phyloP scores from a whole-genome alignment of 2,797 vertebrate genomes.

The Rhinophrynus dorsalis region DNA sequence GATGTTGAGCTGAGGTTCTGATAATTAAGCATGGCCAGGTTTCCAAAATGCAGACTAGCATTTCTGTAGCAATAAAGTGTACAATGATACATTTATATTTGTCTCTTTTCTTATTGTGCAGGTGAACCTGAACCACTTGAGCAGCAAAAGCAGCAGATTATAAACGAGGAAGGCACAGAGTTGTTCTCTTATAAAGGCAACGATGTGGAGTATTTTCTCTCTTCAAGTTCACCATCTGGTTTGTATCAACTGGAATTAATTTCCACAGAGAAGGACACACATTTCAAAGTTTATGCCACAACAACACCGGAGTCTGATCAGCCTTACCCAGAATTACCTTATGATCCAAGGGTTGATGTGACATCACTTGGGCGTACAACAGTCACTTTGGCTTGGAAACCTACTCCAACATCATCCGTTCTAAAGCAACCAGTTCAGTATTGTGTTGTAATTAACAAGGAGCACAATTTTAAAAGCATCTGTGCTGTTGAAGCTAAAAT shows the following conservation, averaged over 20 bases:
- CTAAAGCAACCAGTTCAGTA: slow-evolving; percentile 91
- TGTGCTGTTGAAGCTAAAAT: slow-evolving; percentile 94
- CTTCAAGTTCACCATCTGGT: slow-evolving; percentile 87
- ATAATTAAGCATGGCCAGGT: slow-evolving; percentile 25
- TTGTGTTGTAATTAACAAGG: slow-evolving; percentile 93
- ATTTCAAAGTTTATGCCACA: slow-evolving; percentile 92
- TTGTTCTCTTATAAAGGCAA: slow-evolving; percentile 96
- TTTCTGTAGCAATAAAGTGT: slow-evolving; percentile 18
- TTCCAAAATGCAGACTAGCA: slow-evolving; percentile 24
- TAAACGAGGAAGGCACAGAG: slow-evolving; percentile 79
- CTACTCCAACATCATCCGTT: slow-evolving; percentile 84
- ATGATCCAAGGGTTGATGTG: slow-evolving; percentile 92
- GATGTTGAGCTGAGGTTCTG: slow-evolving; percentile 30
- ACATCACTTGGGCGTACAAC: slow-evolving; percentile 91
- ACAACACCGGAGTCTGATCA: slow-evolving; percentile 96
- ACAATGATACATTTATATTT: neutral
- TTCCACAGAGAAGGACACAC: slow-evolving; percentile 96
- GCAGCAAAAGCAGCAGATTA: slow-evolving; percentile 89
- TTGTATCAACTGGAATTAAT: slow-evolving; percentile 93
- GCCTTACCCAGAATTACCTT: slow-evolving; percentile 92
- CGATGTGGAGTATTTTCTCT: slow-evolving; percentile 89
- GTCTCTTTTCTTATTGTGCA: slow-evolving; percentile 64
- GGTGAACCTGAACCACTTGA: slow-evolving; percentile 91
- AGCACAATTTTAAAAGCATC: slow-evolving; percentile 98
- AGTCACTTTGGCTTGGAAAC: slow-evolving; percentile 92